Evolutionary conservation across 2,113 vertebrate species (phyloP).

Genomic region (Coreoperca whiteheadi): DNA sequence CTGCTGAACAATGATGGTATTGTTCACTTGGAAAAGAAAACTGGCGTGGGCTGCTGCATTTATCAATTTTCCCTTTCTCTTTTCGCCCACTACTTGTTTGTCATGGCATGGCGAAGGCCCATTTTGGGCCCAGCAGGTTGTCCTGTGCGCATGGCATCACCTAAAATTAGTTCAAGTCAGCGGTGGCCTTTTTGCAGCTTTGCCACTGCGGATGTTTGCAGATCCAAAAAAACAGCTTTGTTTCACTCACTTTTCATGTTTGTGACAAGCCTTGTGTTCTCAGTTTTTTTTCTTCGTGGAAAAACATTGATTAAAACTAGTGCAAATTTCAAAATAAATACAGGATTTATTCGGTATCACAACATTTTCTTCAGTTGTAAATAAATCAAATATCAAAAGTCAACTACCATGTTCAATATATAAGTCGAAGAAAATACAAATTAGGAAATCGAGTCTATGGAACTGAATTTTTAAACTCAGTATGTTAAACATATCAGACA

Average conservation of each 20-base stretch:
- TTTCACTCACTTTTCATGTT: constrained; percentile 59
- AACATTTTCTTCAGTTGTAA: not conserved
- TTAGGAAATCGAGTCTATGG: constrained; percentile 5
- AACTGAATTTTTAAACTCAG: constrained; percentile 56
- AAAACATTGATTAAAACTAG: constrained; percentile 13
- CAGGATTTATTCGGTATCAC: not conserved
- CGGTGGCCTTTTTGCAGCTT: constrained; percentile 72
- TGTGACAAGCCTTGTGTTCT: constrained; percentile 32
- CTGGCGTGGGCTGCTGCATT: constrained; percentile 83
- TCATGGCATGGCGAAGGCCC: constrained; percentile 81
- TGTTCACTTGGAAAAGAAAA: constrained; percentile 86
- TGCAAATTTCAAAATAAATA: not conserved
- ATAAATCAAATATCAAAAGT: not conserved
- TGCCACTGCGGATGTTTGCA: constrained; percentile 68
- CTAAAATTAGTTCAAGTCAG: constrained; percentile 85
- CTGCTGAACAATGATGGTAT: constrained; percentile 86
- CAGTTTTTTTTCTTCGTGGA: not conserved
- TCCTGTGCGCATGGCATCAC: constrained; percentile 75
- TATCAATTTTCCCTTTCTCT: constrained; percentile 83
- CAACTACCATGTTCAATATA: not conserved
- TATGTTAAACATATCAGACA: constrained; percentile 49
- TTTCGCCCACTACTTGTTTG: constrained; percentile 84
- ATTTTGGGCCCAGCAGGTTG: constrained; percentile 84
- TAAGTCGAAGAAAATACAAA: constrained; percentile 17
- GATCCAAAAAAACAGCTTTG: constrained; percentile 63